phyloP scores from a whole-genome alignment of 1,140 invertebrate species.

The Psilanteris sp. region DNA sequence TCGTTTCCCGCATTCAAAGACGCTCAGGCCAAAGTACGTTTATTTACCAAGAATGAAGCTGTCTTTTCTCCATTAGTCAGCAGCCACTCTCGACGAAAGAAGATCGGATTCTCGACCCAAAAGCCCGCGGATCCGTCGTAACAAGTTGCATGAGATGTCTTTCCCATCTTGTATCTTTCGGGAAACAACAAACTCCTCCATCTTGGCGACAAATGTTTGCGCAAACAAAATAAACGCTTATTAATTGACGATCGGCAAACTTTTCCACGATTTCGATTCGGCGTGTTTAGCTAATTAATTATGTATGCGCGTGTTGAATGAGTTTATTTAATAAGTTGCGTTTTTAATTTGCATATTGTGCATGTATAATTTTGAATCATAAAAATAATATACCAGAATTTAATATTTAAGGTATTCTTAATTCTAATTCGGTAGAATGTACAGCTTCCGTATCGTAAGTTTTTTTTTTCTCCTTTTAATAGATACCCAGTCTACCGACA shows the following conservation, averaged over 20 bases:
- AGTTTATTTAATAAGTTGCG: too few relatives aligned
- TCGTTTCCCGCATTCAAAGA: constrained; percentile 9
- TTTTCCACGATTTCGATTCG: too few relatives aligned
- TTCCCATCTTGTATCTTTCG: neutral
- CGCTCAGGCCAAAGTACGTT: constrained; percentile 5
- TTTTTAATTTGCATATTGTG: too few relatives aligned
- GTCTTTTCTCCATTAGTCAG: constrained; percentile 23
- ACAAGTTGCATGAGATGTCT: constrained; percentile 7
- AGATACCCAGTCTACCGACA: too few relatives aligned
- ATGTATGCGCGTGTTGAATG: too few relatives aligned
- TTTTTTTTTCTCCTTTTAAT: too few relatives aligned
- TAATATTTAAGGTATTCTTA: too few relatives aligned
- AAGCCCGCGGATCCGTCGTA: constrained; percentile 1
- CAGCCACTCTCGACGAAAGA: constrained; percentile 8
- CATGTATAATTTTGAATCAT: too few relatives aligned
- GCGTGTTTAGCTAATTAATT: too few relatives aligned
- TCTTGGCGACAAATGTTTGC: constrained; percentile 34
- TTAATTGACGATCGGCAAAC: constrained; percentile 42
- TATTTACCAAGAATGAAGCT: constrained; percentile 31
- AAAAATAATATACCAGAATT: too few relatives aligned
- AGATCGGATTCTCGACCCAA: constrained; percentile 9
- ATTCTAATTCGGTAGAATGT: too few relatives aligned
- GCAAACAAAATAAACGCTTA: constrained; percentile 32
- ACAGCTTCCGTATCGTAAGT: too few relatives aligned
- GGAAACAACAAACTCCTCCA: neutral